phyloP scores from a whole-genome alignment of 2,113 vertebrate species.

The Amblyopsis rosae region DNA sequence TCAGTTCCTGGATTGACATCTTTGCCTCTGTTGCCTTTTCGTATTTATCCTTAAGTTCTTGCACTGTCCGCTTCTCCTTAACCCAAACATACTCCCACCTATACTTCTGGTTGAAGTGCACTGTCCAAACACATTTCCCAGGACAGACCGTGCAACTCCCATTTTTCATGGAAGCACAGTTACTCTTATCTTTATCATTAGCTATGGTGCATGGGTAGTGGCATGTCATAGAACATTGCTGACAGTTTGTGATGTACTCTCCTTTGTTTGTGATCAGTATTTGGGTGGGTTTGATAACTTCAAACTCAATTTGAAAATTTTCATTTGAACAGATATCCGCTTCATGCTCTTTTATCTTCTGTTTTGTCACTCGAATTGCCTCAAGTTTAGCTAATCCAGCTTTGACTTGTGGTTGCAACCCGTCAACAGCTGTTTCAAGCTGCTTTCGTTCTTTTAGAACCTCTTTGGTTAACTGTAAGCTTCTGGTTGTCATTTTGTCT shows the following conservation, averaged over 20 bases:
- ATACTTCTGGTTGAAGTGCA: constrained; percentile 43
- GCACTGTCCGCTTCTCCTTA: constrained; percentile 28
- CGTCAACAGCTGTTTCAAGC: background rate
- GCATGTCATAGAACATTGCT: constrained; percentile 52
- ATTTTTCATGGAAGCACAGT: constrained; percentile 3
- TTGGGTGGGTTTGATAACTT: constrained; percentile 24
- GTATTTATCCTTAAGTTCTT: constrained; percentile 36
- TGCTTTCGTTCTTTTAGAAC: background rate
- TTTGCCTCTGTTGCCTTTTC: constrained; percentile 13
- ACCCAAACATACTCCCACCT: constrained; percentile 38
- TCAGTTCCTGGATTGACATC: background rate
- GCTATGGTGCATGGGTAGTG: constrained; percentile 47
- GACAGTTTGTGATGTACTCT: constrained; percentile 57
- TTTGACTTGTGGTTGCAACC: constrained; percentile 2
- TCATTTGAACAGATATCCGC: constrained; percentile 10
- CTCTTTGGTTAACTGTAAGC: constrained; percentile 15
- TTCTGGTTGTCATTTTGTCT: constrained; percentile 9
- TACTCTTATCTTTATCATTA: constrained; percentile 11
- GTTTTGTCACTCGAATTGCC: constrained; percentile 11
- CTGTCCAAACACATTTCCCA: constrained; percentile 39
- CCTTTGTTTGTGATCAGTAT: constrained; percentile 22
- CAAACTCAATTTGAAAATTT: constrained; percentile 40
- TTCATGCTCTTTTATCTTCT: constrained; percentile 18
- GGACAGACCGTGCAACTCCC: constrained; percentile 47
- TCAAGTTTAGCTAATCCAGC: constrained; percentile 24